Evolutionary conservation across 1,140 invertebrate species (phyloP), one percentile per base, ranked within the genome.

Genomic region (Phthorimaea operculella): DNA sequence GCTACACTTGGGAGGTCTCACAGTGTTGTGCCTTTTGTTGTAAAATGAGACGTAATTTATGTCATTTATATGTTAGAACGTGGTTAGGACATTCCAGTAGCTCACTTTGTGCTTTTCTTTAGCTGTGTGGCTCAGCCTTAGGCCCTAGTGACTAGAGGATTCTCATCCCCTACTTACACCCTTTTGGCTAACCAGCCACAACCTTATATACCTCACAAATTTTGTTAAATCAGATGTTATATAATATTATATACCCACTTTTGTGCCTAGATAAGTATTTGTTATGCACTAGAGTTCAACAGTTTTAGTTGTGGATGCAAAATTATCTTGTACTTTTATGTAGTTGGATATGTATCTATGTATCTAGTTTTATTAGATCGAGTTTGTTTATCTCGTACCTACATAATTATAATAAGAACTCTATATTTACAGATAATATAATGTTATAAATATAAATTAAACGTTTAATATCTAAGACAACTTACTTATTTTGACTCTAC

Each of bases 401-500:
- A 73, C 63, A 75, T 79, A 80, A 28, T 75, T 71, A 79, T 73
- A 77, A 57, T 83, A 83, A 80, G 72, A 82, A 81, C 74, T 77
- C 75, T 85, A 85, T 85, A 85, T 83, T 83, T 83, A 83, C 80
- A 85, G 63, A 83, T 85, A 83, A 82, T 83, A 85, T 83, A 83
- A 83, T 85, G 80, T 83, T 83, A 83, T 74, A 83, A 78, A 82
- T 79, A 81, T 72, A 81, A 83, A 85, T 76, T 79, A 83, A 83
- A 83, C 76, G 73, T 82, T 83, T 83, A 80, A 79, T 80, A 78
- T 77, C 59, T 21, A 45, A 47, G 28, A 47, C n/a, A 57, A 34
- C 55, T 57, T 58, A 57, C 39, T 33, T 52, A 44, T 58, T 55
- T 39, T 39, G 10, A 39, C 10, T 39, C 36, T n/a, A 39, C n/a